Evolutionary conservation across 2,797 vertebrate genomes (phyloP).

Genomic region (Eospalax fontanierii): DNA sequence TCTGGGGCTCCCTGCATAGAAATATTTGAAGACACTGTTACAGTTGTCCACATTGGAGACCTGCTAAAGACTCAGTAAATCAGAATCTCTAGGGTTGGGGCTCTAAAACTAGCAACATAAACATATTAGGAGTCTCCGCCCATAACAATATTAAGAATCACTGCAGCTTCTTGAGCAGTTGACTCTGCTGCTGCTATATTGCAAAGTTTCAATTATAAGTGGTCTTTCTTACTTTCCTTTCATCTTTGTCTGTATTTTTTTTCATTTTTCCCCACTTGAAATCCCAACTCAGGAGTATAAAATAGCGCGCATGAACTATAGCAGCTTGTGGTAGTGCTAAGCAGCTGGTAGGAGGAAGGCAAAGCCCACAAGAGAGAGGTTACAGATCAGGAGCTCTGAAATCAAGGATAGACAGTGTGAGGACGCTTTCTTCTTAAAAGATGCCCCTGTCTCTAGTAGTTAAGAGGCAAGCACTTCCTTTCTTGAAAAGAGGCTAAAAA

Average conservation of each 20-base stretch:
- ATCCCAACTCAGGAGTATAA: not conserved
- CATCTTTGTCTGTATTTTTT: no score
- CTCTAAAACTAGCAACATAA: not conserved
- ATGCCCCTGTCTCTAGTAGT: not conserved
- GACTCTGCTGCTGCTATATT: not conserved
- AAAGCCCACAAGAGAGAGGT: not conserved
- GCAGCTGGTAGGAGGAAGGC: not conserved
- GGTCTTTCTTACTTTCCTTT: not conserved
- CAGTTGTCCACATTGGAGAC: not conserved
- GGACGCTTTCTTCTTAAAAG: not conserved
- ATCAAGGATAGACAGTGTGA: not conserved
- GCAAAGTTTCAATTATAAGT: not conserved
- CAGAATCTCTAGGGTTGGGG: not conserved
- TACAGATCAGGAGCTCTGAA: slow-evolving; percentile 10
- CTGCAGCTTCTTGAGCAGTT: not conserved
- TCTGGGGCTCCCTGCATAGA: not conserved
- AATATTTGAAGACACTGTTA: not conserved
- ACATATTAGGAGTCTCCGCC: not conserved
- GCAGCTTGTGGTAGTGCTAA: not conserved
- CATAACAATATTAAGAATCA: not conserved
- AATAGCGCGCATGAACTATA: not conserved
- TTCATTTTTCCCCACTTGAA: not conserved
- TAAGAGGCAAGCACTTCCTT: not conserved
- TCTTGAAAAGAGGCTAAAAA: not conserved
- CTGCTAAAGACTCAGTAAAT: not conserved